These are phyloP conservation scores for Loris lydekkerianus DNA, from an alignment of 2,797 vertebrate species.

Conservation along the genomic window DNA sequence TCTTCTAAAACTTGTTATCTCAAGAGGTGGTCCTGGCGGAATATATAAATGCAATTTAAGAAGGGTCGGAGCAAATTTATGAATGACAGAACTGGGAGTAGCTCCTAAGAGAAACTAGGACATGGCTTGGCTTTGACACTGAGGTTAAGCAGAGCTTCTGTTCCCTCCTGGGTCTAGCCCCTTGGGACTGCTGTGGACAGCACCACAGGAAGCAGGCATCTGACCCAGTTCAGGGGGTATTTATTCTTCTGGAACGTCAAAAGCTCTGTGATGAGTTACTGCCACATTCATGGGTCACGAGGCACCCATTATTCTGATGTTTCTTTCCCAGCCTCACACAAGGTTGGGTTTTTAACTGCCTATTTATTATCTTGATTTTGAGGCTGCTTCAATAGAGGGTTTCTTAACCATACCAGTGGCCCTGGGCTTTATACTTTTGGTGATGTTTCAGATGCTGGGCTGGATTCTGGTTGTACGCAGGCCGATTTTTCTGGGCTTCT, in stretches of 20 bases:
- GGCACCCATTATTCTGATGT: neutral
- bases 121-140: neutral
- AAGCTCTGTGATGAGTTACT: neutral
- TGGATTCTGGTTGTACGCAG: neutral
- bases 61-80: constrained; percentile 55
- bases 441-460: neutral
- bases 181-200: neutral
- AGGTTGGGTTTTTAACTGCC: constrained; percentile 14
- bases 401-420: constrained; percentile 32
- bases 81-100: constrained; percentile 58
- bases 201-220: neutral
- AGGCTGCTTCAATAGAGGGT: neutral
- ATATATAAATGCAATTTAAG: constrained; percentile 40
- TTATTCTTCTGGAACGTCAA: constrained; percentile 21
- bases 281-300: neutral
- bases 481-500: constrained; percentile 35
- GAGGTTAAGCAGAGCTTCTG: neutral
- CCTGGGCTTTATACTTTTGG: neutral
- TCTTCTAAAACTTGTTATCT: constrained; percentile 74
- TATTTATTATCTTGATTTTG: constrained; percentile 50
- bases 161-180: neutral
- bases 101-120: neutral
- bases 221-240: constrained; percentile 1
- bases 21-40: constrained; percentile 73
- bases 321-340: neutral